phyloP scores from a whole-genome alignment of 2,113 vertebrate species.

The Anser brachyrhynchus region DNA sequence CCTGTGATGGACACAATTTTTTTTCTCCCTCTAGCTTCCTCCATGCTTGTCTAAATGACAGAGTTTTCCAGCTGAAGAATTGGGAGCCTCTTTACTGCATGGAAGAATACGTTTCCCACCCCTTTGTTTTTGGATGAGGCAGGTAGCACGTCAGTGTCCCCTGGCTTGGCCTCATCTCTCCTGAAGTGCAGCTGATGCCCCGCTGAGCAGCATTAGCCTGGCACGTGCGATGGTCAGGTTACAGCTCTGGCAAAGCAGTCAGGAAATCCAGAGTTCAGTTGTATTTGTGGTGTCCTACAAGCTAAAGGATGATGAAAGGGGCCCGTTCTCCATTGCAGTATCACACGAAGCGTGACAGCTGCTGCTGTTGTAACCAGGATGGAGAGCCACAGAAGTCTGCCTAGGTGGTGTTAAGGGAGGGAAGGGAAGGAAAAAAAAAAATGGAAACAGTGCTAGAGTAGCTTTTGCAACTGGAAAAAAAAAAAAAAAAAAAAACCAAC shows the following conservation, averaged over 20 bases:
- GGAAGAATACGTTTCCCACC: not conserved
- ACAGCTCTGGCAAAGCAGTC: not conserved
- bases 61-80: not conserved
- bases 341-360: not conserved
- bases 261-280: not conserved
- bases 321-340: not conserved
- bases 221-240: not conserved
- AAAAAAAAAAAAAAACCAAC: not conserved
- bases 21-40: not conserved
- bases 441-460: constrained; percentile 54
- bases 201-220: not conserved
- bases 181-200: not conserved
- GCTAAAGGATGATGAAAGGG: not conserved
- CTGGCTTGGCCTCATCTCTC: not conserved
- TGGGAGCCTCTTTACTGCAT: not conserved
- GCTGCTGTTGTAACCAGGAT: not conserved
- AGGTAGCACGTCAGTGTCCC: not conserved
- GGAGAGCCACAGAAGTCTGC: constrained; percentile 34
- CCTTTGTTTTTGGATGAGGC: not conserved
- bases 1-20: not conserved
- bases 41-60: not conserved
- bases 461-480: constrained; percentile 71
- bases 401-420: constrained; percentile 60
- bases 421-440: constrained; percentile 9
- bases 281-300: not conserved